Evolutionary conservation across 2,113 vertebrate genomes (phyloP), one percentile per base, ranked within the genome.

Genomic region (Tympanuchus pallidicinctus): DNA sequence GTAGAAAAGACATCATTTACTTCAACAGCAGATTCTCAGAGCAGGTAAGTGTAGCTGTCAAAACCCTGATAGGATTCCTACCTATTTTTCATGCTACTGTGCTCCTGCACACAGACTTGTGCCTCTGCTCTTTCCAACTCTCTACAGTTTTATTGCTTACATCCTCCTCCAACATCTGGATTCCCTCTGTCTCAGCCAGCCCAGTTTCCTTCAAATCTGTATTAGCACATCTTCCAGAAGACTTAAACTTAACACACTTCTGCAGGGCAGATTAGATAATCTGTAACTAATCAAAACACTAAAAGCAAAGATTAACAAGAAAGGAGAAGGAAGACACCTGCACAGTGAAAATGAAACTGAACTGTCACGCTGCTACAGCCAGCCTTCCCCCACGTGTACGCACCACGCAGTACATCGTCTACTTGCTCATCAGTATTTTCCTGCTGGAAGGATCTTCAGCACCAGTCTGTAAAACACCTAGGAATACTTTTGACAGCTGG

Each of bases 141-240:
- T 71, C 38, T 86, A 43, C 27, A 77, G 32, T 43, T 86, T 91
- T 57, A 4, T 76, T 45, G 70, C 80, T 80, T 66, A 72, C 13
- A 70, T 50, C n/a, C 28, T 89, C 30, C 57, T 83, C 30, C 47
- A 89, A 76, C 80, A 92, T 40, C 78, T 91, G 67, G 75, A 89
- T 82, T 86, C 40, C 36, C 61, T 88, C 87, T 54, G n/a, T 87
- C 75, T 86, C 66, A 56, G 75, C 27, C 61, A 86, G 65, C 7
- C 73, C 82, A 57, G 7, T 81, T 92, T 94, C 82, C 61, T 91
- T 92, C 82, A 67, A 78, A 52, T 45, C n/a, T 86, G 36, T 54
- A 86, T 83, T 59, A 91, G 64, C 25, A 43, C 57, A 56, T 85
- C 87, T 93, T 96, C 84, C 60, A 43, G 76, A 87, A 91, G 78